Evolutionary conservation across 2,113 vertebrate species (phyloP), one percentile per base, ranked within the genome.

Genomic region (Seriola aureovittata): DNA sequence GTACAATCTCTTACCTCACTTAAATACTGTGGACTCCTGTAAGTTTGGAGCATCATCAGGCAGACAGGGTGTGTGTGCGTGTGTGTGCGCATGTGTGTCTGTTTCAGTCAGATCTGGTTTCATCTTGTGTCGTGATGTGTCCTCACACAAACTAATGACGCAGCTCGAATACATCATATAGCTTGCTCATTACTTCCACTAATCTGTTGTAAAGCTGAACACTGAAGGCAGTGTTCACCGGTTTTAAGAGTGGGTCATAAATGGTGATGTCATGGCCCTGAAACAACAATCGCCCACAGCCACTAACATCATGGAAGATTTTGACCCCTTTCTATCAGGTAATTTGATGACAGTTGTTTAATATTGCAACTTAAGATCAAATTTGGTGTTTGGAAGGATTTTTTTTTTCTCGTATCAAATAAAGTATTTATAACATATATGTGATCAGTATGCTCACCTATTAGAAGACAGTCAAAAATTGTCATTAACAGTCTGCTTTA

Each of bases 271-370:
- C 81, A 78, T 54, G 52, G 52, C 25, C 38, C 71, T 83, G 42
- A 86, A 69, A 85, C 19, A 63, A 66, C 69, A 63, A 23, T 59
- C 38, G 58, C 59, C 67, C 38, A 4, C 70, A 73, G 44, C 16
- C 17, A 63, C 29, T 90, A 62, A 89, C 80, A 86, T 91, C 87
- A 92, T 84, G 88, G 82, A 88, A 75, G 62, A 73, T 71, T 63
- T 71, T 73, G 64, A 80, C 58, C 48, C 36, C 13, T 63, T 59
- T 42, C 12, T 44, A 67, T 79, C 19, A 55, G 34, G 40, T 71
- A n/a, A 72, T 59, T 60, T 82, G 12, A 54, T 65, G 4, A 70
- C 46, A 36, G 7, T n/a, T 68, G 34, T 46, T 62, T 6, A 70
- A 65, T 34, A 23, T 38, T 52, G n/a, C 4, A 25, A 13, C 0